Evolutionary conservation across 2,113 vertebrate species (phyloP).

Genomic region (Collichthys lucidus): DNA sequence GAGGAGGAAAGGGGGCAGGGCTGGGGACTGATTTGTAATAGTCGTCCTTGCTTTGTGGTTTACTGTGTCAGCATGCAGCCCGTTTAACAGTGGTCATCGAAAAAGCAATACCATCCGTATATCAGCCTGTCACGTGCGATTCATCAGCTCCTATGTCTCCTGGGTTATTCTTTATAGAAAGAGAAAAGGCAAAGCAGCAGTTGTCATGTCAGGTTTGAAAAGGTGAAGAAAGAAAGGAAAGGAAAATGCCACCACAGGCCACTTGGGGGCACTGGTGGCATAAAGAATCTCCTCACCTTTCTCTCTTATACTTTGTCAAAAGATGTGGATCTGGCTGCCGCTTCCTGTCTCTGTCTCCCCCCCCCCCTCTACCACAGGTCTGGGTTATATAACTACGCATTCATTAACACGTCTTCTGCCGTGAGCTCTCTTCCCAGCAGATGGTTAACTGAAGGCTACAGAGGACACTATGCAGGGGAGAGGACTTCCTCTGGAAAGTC

Average conservation of each 20-base stretch:
- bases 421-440: slow-evolving; percentile 59
- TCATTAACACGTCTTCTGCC: slow-evolving; percentile 68
- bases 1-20: slow-evolving; percentile 46
- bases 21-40: slow-evolving; percentile 65
- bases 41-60: slow-evolving; percentile 53
- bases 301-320: slow-evolving; percentile 21
- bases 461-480: slow-evolving; percentile 25
- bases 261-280: slow-evolving; percentile 81
- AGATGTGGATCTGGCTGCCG: slow-evolving; percentile 35
- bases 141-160: slow-evolving; percentile 54
- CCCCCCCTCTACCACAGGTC: slow-evolving; percentile 43
- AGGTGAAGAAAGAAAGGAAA: neutral
- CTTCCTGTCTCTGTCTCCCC: slow-evolving; percentile 1
- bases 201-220: slow-evolving; percentile 58
- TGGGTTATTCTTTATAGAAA: slow-evolving; percentile 51
- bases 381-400: slow-evolving; percentile 71
- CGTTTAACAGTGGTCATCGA: slow-evolving; percentile 68
- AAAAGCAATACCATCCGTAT: slow-evolving; percentile 62
- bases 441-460: slow-evolving; percentile 71
- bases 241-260: slow-evolving; percentile 34
- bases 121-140: slow-evolving; percentile 56
- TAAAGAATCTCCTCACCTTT: slow-evolving; percentile 43
- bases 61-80: slow-evolving; percentile 70
- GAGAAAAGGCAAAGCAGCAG: slow-evolving; percentile 62
- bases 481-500: slow-evolving; percentile 24